Evolutionary conservation across 2,797 vertebrate species (phyloP).

Genomic region (Harpagifer antarcticus): DNA sequence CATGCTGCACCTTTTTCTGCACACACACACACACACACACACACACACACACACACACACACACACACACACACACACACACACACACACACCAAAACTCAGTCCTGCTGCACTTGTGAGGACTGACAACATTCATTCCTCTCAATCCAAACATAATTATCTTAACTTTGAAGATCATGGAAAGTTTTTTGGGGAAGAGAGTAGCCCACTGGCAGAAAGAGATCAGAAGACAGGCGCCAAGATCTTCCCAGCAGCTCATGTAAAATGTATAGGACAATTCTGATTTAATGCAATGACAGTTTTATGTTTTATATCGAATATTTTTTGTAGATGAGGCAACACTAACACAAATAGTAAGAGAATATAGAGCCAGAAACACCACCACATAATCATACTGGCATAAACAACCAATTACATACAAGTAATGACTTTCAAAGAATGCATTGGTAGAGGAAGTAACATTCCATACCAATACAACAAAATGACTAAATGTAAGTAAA

Average conservation of each 20-base stretch:
- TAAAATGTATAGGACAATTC: conserved; percentile 7
- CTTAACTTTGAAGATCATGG: conserved; percentile 28
- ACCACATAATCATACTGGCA: conserved; percentile 2
- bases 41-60: too few relatives aligned
- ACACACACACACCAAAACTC: conserved; percentile 28
- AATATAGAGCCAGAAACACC: not conserved
- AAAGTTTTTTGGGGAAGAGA: conserved; percentile 8
- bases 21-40: conserved; percentile 27
- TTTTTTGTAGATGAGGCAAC: not conserved
- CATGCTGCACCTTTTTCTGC: conserved; percentile 51
- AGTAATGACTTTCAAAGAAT: not conserved
- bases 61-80: conserved; percentile 9
- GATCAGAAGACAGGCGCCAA: conserved; percentile 6
- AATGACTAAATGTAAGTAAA: not conserved
- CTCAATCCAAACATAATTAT: conserved; percentile 35
- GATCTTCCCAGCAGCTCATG: conserved; percentile 1
- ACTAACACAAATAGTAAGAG: not conserved
- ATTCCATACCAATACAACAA: not conserved
- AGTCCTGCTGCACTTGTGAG: conserved; percentile 30
- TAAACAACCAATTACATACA: conserved; percentile 5
- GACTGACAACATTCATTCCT: conserved; percentile 33
- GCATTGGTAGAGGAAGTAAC: not conserved
- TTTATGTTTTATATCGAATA: not conserved
- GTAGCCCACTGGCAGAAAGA: not conserved
- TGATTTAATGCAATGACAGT: not conserved